phyloP scores from a whole-genome alignment of 2,888 invertebrate genomes.

The Heteromurus nitidus region DNA sequence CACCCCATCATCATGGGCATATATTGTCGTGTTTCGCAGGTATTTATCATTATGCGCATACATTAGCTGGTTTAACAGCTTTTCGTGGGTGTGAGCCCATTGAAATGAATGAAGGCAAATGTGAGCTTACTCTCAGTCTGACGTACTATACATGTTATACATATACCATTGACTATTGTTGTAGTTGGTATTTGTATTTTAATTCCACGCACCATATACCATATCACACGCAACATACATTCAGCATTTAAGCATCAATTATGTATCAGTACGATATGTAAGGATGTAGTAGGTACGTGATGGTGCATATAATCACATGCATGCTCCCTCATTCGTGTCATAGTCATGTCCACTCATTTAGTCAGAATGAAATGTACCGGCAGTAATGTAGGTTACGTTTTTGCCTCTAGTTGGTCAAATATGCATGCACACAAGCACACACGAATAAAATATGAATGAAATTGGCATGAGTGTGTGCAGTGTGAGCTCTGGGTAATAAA shows the following conservation, averaged over 20 bases:
- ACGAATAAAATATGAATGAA: background rate
- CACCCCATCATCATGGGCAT: background rate
- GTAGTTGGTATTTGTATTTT: no score
- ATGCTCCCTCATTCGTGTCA: constrained; percentile 7
- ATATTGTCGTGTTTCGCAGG: background rate
- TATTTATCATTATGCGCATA: constrained; percentile 20
- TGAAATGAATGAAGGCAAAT: background rate
- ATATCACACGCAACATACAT: no score
- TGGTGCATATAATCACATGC: no score
- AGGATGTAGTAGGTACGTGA: background rate
- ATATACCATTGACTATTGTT: no score
- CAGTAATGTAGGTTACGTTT: constrained; percentile 1
- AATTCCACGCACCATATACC: no score
- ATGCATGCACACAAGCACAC: background rate
- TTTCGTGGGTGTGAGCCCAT: background rate
- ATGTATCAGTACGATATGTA: background rate
- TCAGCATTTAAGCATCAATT: no score
- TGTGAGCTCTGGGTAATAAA: no score
- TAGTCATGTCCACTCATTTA: constrained; percentile 18
- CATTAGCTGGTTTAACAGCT: constrained; percentile 29
- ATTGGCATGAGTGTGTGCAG: no score
- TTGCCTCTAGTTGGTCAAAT: background rate
- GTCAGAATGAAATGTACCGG: background rate
- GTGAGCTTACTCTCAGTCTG: background rate
- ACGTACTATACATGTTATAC: no score